Percentiles rank a stretch among this genome's conserved stretches.
phyloP scores from a whole-genome alignment of 2,113 vertebrate genomes.

The Tympanuchus pallidicinctus region DNA sequence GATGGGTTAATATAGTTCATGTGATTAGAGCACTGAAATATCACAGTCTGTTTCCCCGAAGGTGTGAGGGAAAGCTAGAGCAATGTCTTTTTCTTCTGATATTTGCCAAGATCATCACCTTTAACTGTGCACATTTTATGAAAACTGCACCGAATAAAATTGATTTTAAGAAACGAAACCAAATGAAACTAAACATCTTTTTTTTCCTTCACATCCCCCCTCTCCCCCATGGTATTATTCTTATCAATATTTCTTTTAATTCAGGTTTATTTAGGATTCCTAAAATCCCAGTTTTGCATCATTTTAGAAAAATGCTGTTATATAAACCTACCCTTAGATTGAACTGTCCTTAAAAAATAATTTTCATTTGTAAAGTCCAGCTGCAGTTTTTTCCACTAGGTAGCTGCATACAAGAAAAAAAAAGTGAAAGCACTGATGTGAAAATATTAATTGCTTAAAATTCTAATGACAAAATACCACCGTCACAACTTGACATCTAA shows the following conservation, averaged over 20 bases:
- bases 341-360: background rate
- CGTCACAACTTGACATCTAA: background rate
- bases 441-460: background rate
- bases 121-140: background rate
- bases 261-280: background rate
- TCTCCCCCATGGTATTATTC: background rate
- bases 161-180: background rate
- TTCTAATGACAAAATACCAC: background rate
- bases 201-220: background rate
- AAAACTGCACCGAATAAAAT: background rate
- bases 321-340: background rate
- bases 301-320: background rate
- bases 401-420: background rate
- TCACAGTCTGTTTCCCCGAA: background rate
- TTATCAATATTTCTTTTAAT: background rate
- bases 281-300: background rate
- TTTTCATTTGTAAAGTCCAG: background rate
- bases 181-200: background rate
- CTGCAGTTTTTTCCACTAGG: background rate
- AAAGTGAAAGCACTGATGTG: background rate
- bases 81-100: background rate
- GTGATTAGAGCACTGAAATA: background rate
- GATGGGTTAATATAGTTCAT: slow-evolving; percentile 1
- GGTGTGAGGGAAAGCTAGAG: background rate
- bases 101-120: slow-evolving; percentile 5